Evolutionary conservation across 2,797 vertebrate genomes (phyloP), one percentile per base, ranked within the genome.

Genomic region (Pangasius sanitwongsei): DNA sequence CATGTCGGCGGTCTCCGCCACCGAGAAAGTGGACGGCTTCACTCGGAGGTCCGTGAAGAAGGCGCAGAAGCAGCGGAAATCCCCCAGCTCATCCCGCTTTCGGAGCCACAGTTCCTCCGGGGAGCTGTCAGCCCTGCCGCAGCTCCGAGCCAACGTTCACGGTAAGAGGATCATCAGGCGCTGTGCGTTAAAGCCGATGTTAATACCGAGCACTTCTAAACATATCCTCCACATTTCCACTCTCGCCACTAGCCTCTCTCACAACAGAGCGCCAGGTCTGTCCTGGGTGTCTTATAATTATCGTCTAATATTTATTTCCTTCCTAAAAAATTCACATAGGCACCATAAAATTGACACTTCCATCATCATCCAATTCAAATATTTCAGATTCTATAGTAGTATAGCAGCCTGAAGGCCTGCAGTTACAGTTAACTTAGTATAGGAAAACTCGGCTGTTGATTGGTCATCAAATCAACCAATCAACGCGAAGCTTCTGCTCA

Each of bases 1-100:
- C 93, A 98, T 99, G 97, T 97, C 97, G 95, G 96, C 97, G 94
- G 97, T 99, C 95, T 98, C 98, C 50, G 98, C 98, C 91, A 95
- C 98, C 91, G 98, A 99, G 96, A 99, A 99, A 96, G 98, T 99
- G 97, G 98, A 99, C 92, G 98, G 98, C 82, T 99, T 99, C 93
- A 99, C 98, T 83, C 97, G 98, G 95, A 98, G 98, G 95, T 99
- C 98, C 48, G 95, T 99, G 96, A 97, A 97, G 95, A 99, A 98
- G 95, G 98, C 97, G 90, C 98, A 98, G 95, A 96, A 96, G 91
- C 98, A 98, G 97, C 97, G 97, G 91, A 96, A 96, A 92, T 97
- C 97, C 75, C 98, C 98, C 91, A 97, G 98, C 92, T 99, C 98
- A 37, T 99, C 98, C 88, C 98, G 98, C 96, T 99, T 98, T 94